Base-by-base conservation (phyloP, 2,888 invertebrate species). In the Epiblema foenella region DNA sequence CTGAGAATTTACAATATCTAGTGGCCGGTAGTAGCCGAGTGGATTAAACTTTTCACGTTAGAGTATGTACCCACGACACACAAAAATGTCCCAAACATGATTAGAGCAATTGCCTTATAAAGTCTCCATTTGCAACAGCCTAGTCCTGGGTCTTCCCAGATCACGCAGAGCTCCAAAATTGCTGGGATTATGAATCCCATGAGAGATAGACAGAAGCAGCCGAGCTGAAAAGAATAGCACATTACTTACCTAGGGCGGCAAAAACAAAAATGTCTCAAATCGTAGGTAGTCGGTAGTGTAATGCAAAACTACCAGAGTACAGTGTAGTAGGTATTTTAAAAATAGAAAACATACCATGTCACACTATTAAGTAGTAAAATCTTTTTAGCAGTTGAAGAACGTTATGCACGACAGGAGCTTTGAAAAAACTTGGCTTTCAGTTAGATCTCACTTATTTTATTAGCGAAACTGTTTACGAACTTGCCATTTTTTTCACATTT, bases 11-110 rank as follows among this genome's bases (percentile, higher is more conserved):
- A 8, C 1, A n/a, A 5, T 8, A 46, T 46, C n/a, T n/a, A 37
- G 0, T 58, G 2, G 20, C 42, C 18, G 1, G 2, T 24, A 8
- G 94, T 2, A 91, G 94, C 82, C 96, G 96, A 75, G 0, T 4
- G 29, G 0, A 80, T 58, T 9, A 84, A 71, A 12, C 78, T 80
- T 15, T 68, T 76, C 0, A 69, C 72, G 46, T 84, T 85, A 0
- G 72, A 75, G 39, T 79, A 80, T 0, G 83, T 84, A 0, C 87
- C 87, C 0, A 77, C 68, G 0, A 77, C 5, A 17, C 77, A 79
- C 3, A 83, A 11, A 0, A 77, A 3, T 0, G 77, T 0, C 0
- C 88, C 88, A 2, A 87, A 76, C 0, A 75, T 1, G 0, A 79
- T 42, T 5, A 88, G 79, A 0, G 69, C 0, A 0, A 81, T 11